phyloP scores from a whole-genome alignment of 2,797 vertebrate species.

The Oryzias dopingdopingensis region DNA sequence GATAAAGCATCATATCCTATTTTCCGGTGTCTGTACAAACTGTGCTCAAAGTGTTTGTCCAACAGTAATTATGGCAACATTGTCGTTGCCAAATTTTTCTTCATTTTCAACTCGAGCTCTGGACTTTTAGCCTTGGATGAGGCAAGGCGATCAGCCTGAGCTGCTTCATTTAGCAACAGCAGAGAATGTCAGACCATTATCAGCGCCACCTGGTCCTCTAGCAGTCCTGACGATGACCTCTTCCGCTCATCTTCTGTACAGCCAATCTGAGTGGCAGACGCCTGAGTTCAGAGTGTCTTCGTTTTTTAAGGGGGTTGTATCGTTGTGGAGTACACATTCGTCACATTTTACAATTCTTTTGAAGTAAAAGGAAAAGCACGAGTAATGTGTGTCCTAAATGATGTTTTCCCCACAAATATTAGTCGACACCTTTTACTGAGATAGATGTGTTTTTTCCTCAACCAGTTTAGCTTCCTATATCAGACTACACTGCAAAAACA shows the following conservation, averaged over 20 bases:
- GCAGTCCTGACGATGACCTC: constrained; percentile 32
- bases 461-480: no score
- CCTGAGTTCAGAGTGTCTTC: constrained; percentile 41
- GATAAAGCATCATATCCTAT: no score
- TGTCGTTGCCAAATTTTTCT: no score
- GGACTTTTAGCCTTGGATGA: not conserved
- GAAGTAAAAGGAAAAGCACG: not conserved
- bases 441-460: no score
- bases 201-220: constrained; percentile 24
- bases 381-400: no score
- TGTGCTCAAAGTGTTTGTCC: no score
- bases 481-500: no score
- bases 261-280: constrained; percentile 35
- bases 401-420: no score
- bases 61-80: no score
- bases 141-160: not conserved
- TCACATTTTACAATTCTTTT: not conserved
- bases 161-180: constrained; percentile 8
- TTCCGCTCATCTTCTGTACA: constrained; percentile 34
- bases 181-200: constrained; percentile 19
- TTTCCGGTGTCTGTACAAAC: no score
- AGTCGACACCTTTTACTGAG: no score
- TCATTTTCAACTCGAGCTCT: not conserved
- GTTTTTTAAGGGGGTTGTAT: constrained; percentile 5
- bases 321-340: no score